Conservation (phyloP, 2,888 invertebrate species). For the Thera britannica region DNA sequence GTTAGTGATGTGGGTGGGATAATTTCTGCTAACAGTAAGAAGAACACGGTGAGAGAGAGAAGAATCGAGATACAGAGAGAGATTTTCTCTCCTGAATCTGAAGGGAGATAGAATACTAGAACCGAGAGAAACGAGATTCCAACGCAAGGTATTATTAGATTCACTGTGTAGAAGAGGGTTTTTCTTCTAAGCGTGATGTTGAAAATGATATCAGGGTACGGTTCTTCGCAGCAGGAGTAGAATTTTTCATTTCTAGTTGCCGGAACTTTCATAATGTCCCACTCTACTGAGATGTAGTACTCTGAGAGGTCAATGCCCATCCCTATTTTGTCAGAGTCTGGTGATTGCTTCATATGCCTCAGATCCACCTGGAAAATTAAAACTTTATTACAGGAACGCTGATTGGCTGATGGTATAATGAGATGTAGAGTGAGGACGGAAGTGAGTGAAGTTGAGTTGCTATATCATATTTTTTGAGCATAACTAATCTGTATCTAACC, state of each 20-base stretch:
- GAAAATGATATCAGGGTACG: slow-evolving; percentile 98
- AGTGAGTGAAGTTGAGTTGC: no score
- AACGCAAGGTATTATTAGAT: slow-evolving; percentile 98
- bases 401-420: neutral
- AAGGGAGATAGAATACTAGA: slow-evolving; percentile 98
- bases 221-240: slow-evolving; percentile 98
- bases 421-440: no score
- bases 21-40: slow-evolving; percentile 96
- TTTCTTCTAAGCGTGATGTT: slow-evolving; percentile 97
- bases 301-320: slow-evolving; percentile 96
- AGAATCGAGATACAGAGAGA: slow-evolving; percentile 97
- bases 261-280: slow-evolving; percentile 98
- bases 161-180: slow-evolving; percentile 98
- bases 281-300: slow-evolving; percentile 98
- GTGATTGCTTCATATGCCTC: slow-evolving; percentile 93
- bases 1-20: slow-evolving; percentile 97
- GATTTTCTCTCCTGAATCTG: slow-evolving; percentile 99
- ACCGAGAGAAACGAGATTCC: slow-evolving; percentile 98
- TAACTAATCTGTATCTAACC: no score
- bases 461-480: no score
- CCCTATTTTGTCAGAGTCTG: slow-evolving; percentile 94
- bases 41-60: slow-evolving; percentile 97
- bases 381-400: slow-evolving; percentile 26
- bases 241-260: slow-evolving; percentile 95
- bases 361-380: slow-evolving; percentile 90